Conservation (phyloP, 2,888 invertebrate genomes). For the Athrips mouffetella region DNA sequence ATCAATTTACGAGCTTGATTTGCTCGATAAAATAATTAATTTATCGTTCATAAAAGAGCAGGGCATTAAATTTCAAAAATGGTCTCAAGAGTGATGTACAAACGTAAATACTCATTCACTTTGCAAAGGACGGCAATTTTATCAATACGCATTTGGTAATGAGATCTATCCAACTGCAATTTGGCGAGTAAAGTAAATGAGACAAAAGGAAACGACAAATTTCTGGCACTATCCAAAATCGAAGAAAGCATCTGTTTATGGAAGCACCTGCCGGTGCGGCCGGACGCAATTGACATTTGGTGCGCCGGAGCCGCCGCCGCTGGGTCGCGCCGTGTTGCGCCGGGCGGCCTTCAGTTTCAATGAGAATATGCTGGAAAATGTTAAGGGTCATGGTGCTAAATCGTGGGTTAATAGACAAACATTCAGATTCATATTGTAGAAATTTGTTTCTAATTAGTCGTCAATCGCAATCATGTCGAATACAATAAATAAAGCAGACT, state of each 20-base stretch:
- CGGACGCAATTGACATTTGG: constrained; percentile 32
- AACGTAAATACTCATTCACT: too few relatives aligned
- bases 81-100: too few relatives aligned
- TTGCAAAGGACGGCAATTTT: too few relatives aligned
- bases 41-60: constrained; percentile 16
- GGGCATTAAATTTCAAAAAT: constrained; percentile 21
- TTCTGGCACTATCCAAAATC: constrained; percentile 11
- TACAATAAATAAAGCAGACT: too few relatives aligned
- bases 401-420: constrained; percentile 9
- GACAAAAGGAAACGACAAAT: too few relatives aligned
- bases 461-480: too few relatives aligned
- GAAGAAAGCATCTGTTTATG: constrained; percentile 32
- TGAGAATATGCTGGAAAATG: constrained; percentile 27
- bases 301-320: constrained; percentile 29
- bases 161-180: too few relatives aligned
- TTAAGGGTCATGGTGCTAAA: constrained; percentile 30
- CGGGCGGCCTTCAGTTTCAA: constrained; percentile 33
- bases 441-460: too few relatives aligned
- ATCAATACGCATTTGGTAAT: too few relatives aligned
- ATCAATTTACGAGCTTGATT: constrained; percentile 16
- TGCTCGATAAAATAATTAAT: constrained; percentile 12
- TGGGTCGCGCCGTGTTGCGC: not conserved
- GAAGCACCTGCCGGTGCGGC: constrained; percentile 30
- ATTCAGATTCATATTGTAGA: not conserved
- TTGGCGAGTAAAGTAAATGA: too few relatives aligned